Evolutionary conservation across 2,113 vertebrate species (phyloP), one percentile per base, ranked within the genome.

Genomic region (Pipa parva): DNA sequence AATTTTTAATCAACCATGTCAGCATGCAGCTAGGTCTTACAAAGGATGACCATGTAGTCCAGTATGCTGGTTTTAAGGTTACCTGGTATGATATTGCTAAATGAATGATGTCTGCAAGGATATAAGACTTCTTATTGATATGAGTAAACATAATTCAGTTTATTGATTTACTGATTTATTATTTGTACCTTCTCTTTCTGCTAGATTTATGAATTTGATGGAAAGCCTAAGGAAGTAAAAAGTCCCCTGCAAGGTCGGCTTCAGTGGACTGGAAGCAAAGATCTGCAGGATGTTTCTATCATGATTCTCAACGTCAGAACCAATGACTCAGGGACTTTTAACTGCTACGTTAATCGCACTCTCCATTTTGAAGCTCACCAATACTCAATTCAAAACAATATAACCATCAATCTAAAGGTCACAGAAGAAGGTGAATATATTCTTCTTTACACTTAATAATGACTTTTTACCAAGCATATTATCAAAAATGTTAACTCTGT

Each of bases 271-370:
- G 97, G 95, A 1, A 99, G 94, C 77, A 90, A 91, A 55, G 97
- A 99, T 75, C 80, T 98, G 67, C 97, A 99, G 74, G 95, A 99
- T 0, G 77, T 99, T 11, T 98, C 97, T 78, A 92, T 99, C 76
- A 76, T 82, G 0, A 92, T 99, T 69, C 25, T 70, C 2, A 95
- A 96, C 0, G 84, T 97, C 64, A 91, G 88, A 10, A 67, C 79
- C 21, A 89, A 92, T 0, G 97, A 99, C 70, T 91, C 87, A 0
- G 97, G 97, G 17, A 27, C 80, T 50, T 99, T 95, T 63, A 88
- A 89, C 58, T 99, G 97, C 71, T 71, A 81, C 0, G 88, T 97
- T 65, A 79, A 74, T 27, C 90, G 95, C 9, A 73, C 87, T 70
- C 97, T 97, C 51, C 79, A 78, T 66, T 99, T 95, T 13, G 90